Evolutionary conservation across 2,113 vertebrate genomes (phyloP).

Genomic region (Catharus fuscescens): DNA sequence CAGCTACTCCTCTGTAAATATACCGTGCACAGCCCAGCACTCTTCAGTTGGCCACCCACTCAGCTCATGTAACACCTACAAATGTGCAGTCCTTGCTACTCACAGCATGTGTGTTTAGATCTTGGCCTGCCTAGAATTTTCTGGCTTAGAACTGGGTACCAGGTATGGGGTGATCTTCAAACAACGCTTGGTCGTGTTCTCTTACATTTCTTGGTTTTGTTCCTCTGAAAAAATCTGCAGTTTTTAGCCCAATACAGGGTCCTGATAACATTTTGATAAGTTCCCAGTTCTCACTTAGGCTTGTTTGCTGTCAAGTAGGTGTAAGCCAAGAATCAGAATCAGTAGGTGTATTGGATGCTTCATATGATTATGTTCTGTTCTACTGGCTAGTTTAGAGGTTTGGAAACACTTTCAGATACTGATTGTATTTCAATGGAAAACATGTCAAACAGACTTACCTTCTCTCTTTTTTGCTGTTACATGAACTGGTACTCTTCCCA

Average conservation of each 20-base stretch:
- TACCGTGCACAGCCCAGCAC: background rate
- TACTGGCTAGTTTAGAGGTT: background rate
- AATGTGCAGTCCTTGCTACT: background rate
- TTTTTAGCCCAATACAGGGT: background rate
- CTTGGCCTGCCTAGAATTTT: background rate
- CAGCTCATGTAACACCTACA: background rate
- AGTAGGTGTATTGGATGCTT: background rate
- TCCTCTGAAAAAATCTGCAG: background rate
- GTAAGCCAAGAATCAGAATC: background rate
- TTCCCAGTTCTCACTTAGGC: background rate
- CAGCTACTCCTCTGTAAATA: background rate
- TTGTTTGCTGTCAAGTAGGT: background rate
- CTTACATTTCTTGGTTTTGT: background rate
- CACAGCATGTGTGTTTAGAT: rapidly evolving
- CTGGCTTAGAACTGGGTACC: background rate
- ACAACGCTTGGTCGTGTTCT: background rate
- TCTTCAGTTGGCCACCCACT: background rate
- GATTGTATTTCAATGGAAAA: background rate
- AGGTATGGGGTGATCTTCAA: background rate
- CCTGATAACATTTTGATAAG: background rate
- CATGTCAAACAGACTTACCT: background rate
- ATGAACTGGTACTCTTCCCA: background rate
- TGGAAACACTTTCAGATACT: background rate
- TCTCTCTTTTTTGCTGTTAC: background rate
- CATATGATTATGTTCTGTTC: background rate